Evolutionary conservation across 2,113 vertebrate genomes (phyloP).

Genomic region (Nestor notabilis): DNA sequence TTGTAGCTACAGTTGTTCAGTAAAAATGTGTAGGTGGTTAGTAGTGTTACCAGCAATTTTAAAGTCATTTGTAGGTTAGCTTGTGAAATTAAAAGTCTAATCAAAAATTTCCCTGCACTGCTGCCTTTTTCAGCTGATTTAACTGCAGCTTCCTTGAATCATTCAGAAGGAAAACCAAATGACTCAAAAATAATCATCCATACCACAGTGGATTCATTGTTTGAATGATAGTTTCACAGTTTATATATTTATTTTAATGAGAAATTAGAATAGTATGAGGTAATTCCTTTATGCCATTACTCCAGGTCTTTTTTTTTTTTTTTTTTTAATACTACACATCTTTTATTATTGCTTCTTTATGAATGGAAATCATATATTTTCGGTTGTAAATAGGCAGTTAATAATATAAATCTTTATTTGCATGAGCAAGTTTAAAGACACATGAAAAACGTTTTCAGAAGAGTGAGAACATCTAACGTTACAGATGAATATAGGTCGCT

Average conservation of each 20-base stretch:
- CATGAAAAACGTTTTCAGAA: not conserved
- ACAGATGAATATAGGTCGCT: not conserved
- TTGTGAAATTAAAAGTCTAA: constrained; percentile 31
- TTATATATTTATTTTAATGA: not conserved
- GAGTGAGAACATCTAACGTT: not conserved
- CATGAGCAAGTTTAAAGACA: not conserved
- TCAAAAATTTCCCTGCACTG: not conserved
- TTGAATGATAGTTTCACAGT: not conserved
- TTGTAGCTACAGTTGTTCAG: constrained; percentile 21
- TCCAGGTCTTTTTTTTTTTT: not conserved
- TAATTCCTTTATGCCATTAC: not conserved
- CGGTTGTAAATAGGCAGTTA: not conserved
- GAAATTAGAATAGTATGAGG: not conserved
- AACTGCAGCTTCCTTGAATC: not conserved
- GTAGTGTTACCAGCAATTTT: constrained; percentile 27
- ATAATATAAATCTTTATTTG: not conserved
- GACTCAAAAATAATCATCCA: not conserved
- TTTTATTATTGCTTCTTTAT: not conserved
- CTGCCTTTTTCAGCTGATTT: constrained; percentile 35
- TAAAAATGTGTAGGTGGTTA: constrained; percentile 22
- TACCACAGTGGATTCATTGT: not conserved
- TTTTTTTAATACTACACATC: not conserved
- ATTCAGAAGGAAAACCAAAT: not conserved
- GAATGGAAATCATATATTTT: not conserved
- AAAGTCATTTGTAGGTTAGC: constrained; percentile 52